Base-by-base conservation (phyloP, 1,140 invertebrate genomes). In the Propsilocerus akamusi region DNA sequence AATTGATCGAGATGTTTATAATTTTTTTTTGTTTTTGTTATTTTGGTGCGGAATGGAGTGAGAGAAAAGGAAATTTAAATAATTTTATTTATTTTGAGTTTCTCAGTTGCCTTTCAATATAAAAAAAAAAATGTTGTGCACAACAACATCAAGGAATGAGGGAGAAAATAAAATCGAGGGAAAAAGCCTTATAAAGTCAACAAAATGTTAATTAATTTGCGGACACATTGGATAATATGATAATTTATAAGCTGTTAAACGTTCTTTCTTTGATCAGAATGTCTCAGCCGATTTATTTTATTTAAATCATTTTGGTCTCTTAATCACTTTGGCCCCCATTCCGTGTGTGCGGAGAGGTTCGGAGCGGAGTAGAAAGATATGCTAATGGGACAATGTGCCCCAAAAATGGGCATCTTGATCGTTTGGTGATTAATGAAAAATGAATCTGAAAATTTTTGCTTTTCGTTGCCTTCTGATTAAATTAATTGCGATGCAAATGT, bases 151-250 rank as follows among this genome's bases (percentile, higher is more conserved):
- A n/a, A n/a, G n/a, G n/a, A n/a, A n/a, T n/a, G n/a, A n/a, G n/a
- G n/a, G n/a, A n/a, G n/a, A n/a, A n/a, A n/a, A n/a, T n/a, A n/a
- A n/a, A n/a, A n/a, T n/a, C n/a, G n/a, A n/a, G n/a, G n/a, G n/a
- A n/a, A n/a, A n/a, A n/a, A n/a, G n/a, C n/a, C n/a, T n/a, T n/a
- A n/a, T n/a, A 41, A 20, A 41, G 34, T 41, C 34, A 41, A 41
- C 34, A 41, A 41, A 41, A 41, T 41, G 34, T 41, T 41, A 41
- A 41, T 41, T 41, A 41, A 41, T 41, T 41, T 41, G 34, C 34
- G 22, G 34, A 41, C 34, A 41, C 34, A 41, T 41, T 41, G 17
- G 17, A 41, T 41, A 41, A 41, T 41, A 41, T 41, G 34, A 41
- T 41, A 41, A 41, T 41, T 41, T 41, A 41, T 41, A 41, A 20